Evolutionary conservation across 2,888 invertebrate species (phyloP), one percentile per base, ranked within the genome.

Genomic region (Cryptocephalus moraei): DNA sequence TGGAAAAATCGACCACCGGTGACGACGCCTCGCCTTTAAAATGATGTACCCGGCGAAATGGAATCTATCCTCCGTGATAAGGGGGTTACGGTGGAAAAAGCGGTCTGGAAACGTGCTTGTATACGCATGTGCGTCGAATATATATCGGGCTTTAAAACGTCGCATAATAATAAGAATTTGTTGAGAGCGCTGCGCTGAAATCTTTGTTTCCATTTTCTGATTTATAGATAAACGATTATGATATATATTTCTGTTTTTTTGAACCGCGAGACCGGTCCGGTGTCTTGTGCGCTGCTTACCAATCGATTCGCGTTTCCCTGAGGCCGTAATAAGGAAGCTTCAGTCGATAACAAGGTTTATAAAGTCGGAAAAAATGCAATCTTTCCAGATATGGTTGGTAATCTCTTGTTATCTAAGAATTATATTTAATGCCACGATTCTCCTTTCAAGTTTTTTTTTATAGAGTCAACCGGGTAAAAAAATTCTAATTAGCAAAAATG

Each of bases 1-100:
- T 22, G 22, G 22, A 22, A 22, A 22, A 55, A 57, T 49, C 55
- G 61, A 56, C 62, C 62, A 59, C 62, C 61, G 44, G 56, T 55
- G 41, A 55, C 50, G 60, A 56, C 51, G 43, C 46, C 52, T 50
- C 51, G 44, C 50, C 50, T 54, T 56, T 58, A 61, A 61, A 58
- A 61, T 60, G 61, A 61, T 61, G 60, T 62, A 62, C 59, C 56
- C 58, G 53, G 60, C 59, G 59, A 57, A 60, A 56, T 55, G 57
- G 55, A 54, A 45, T 33, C 44, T 22, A 22, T 22, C 22, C 22
- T 52, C 57, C 57, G 56, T 57, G 60, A 60, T 59, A 59, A 56
- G 56, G 53, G 22, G 22, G 22, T 22, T 22, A 22, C 22, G 22
- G 22, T 22, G 22, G 55, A 59, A 57, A 59, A 58, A 58, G 57